Evolutionary conservation across 2,797 vertebrate species (phyloP).

Genomic region (Thripadectes ignobilis): DNA sequence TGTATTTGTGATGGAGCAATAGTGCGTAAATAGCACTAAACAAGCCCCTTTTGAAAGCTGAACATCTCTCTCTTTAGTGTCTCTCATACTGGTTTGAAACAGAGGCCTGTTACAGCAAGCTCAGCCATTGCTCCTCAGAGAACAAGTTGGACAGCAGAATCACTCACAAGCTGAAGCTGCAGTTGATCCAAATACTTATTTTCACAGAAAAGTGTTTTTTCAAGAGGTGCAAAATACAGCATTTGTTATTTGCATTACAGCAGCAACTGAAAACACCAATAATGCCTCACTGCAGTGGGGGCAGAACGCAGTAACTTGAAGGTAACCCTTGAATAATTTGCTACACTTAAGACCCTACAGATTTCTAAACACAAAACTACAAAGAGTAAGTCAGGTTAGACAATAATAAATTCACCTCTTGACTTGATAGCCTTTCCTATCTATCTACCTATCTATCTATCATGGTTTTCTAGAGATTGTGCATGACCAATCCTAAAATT

Average conservation of each 20-base stretch:
- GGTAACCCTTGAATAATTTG: not conserved
- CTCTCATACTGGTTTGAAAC: not conserved
- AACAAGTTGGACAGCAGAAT: not conserved
- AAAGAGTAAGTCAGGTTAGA: not conserved
- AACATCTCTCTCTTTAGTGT: not conserved
- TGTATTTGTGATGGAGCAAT: not conserved
- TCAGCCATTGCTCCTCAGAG: not conserved
- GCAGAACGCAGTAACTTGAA: not conserved
- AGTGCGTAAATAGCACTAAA: not conserved
- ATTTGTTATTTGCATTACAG: conserved; percentile 16
- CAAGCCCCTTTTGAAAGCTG: not conserved
- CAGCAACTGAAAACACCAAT: not conserved
- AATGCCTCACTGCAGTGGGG: not conserved
- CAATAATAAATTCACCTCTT: not conserved
- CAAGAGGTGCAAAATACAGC: not conserved
- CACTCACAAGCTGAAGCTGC: not conserved
- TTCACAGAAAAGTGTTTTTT: not conserved
- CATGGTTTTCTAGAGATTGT: not conserved
- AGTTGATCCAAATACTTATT: not conserved
- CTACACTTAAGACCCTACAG: not conserved
- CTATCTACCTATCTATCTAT: not conserved
- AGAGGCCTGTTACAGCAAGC: not conserved
- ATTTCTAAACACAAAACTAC: not conserved
- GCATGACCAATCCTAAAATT: not conserved
- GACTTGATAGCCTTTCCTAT: not conserved